Evolutionary conservation across 2,113 vertebrate genomes (phyloP).

Genomic region (Mesoclemmys tuberculata): DNA sequence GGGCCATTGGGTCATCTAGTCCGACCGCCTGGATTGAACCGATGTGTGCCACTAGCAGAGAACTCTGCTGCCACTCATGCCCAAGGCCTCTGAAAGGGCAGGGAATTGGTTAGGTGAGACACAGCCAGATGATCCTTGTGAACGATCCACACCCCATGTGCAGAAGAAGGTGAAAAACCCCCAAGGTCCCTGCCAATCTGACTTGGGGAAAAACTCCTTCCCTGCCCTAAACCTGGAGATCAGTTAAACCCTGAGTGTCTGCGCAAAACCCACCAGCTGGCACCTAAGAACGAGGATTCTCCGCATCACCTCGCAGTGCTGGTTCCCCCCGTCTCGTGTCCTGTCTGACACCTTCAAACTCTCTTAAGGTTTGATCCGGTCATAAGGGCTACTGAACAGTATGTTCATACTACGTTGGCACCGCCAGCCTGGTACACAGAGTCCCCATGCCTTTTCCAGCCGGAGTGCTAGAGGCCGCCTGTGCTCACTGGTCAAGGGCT

Average conservation of each 20-base stretch:
- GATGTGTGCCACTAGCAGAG: not conserved
- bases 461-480: not conserved
- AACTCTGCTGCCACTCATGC: not conserved
- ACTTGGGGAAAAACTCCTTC: too few relatives aligned
- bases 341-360: not conserved
- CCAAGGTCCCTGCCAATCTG: too few relatives aligned
- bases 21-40: not conserved
- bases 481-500: not conserved
- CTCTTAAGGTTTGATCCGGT: not conserved
- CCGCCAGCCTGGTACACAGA: accelerated
- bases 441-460: not conserved
- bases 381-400: accelerated
- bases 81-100: not conserved
- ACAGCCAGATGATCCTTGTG: too few relatives aligned
- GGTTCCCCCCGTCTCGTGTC: too few relatives aligned
- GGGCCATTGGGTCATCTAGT: not conserved
- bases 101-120: not conserved
- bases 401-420: not conserved
- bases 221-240: too few relatives aligned
- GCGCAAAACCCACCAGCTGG: too few relatives aligned
- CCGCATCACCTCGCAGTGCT: too few relatives aligned
- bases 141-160: too few relatives aligned
- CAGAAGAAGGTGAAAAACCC: too few relatives aligned
- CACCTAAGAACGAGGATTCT: too few relatives aligned
- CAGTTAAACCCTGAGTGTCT: too few relatives aligned